These are phyloP conservation scores for Ectobius pallidus DNA, from an alignment of 2,888 invertebrate species.

Conservation along the genomic window DNA sequence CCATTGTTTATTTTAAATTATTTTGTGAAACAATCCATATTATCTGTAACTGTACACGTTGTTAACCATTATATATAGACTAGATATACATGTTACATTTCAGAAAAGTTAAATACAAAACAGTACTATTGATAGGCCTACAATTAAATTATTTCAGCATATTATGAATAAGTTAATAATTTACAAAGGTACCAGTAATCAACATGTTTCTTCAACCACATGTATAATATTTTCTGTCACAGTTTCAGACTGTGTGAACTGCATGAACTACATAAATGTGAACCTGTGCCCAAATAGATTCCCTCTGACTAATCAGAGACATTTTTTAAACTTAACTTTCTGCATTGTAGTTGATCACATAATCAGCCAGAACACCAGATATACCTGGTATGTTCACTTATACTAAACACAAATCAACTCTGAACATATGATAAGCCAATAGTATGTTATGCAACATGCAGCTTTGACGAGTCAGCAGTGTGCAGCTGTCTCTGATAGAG, in stretches of 20 bases:
- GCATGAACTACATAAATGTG: not conserved
- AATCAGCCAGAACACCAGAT: too few species aligned
- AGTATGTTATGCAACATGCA: too few species aligned
- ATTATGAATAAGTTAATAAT: not conserved
- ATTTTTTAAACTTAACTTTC: too few species aligned
- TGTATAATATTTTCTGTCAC: not conserved
- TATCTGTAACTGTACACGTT: not conserved
- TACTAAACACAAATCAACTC: too few species aligned
- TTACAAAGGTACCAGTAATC: not conserved
- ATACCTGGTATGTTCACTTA: too few species aligned
- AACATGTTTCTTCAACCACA: not conserved
- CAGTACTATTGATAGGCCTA: not conserved
- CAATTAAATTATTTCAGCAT: not conserved
- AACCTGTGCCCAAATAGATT: not conserved
- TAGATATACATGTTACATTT: not conserved
- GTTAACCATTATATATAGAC: not conserved
- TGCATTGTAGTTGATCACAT: too few species aligned
- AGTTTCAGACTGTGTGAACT: not conserved
- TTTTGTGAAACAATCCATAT: not conserved
- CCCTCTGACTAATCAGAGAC: too few species aligned
- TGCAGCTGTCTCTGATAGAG: not conserved
- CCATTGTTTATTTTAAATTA: constrained; percentile 8
- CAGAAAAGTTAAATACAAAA: not conserved
- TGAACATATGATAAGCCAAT: too few species aligned
- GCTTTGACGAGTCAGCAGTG: too few species aligned